Conservation (phyloP, 2,888 invertebrate genomes). For the Loripinus fragilis region DNA sequence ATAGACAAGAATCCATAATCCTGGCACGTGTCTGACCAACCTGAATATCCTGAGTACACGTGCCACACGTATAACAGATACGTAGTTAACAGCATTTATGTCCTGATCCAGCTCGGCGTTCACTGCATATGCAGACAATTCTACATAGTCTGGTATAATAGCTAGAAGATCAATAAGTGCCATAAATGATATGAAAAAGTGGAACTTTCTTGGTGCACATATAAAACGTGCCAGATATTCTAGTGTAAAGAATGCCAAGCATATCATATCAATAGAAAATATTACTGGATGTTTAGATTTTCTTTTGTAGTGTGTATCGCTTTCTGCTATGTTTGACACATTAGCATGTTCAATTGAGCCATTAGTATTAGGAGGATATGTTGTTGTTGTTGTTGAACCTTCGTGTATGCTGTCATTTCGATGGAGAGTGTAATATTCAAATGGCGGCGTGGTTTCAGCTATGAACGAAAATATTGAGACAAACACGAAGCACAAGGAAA, state of each 20-base stretch:
- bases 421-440: constrained; percentile 11
- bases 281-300: constrained; percentile 49
- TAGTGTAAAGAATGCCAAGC: constrained; percentile 60
- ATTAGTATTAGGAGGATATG: not conserved
- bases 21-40: constrained; percentile 74
- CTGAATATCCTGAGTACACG: constrained; percentile 76
- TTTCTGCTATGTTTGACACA: not conserved
- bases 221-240: constrained; percentile 56
- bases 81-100: constrained; percentile 51
- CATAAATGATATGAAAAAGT: constrained; percentile 54
- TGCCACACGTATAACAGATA: constrained; percentile 68
- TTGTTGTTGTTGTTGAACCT: not conserved
- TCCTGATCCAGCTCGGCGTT: constrained; percentile 47
- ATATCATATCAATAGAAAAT: constrained; percentile 50
- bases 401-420: not conserved
- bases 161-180: constrained; percentile 63
- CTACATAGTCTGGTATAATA: constrained; percentile 74
- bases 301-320: not conserved
- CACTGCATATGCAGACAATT: constrained; percentile 63
- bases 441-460: constrained; percentile 40
- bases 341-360: not conserved
- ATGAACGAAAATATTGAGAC: constrained; percentile 53
- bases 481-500: constrained; percentile 44
- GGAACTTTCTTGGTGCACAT: constrained; percentile 43
- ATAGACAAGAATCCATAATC: constrained; percentile 78